Conservation (phyloP, 2,113 vertebrate species). For the Stegostoma tigrinum region DNA sequence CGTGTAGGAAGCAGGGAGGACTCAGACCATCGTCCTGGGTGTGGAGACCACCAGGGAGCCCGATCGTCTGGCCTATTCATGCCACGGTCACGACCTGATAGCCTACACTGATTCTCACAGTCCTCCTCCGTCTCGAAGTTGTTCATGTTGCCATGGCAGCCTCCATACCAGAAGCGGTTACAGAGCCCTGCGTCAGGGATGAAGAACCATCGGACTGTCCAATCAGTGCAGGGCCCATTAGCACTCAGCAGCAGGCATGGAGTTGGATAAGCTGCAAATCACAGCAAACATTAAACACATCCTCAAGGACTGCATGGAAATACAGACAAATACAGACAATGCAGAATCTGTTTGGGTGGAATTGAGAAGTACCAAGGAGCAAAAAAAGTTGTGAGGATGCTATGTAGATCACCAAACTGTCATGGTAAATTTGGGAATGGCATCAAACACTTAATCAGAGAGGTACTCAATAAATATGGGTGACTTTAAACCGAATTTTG, state of each 20-base stretch:
- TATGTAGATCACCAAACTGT: no score
- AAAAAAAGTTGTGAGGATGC: no score
- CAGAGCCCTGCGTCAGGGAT: constrained; percentile 68
- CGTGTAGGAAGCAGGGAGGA: not conserved
- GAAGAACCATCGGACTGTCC: constrained; percentile 77
- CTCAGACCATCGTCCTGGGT: no score
- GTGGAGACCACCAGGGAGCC: not conserved
- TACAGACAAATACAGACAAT: no score
- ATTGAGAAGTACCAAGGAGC: no score
- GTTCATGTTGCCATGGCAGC: constrained; percentile 86
- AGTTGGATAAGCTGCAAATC: constrained; percentile 59
- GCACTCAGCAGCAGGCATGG: constrained; percentile 77
- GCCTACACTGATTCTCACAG: constrained; percentile 65
- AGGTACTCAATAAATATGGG: no score
- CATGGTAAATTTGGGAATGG: no score
- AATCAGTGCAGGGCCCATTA: constrained; percentile 70
- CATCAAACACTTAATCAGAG: no score
- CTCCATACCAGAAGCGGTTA: constrained; percentile 86
- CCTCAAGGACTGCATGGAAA: not conserved
- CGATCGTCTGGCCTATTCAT: not conserved
- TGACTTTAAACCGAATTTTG: no score
- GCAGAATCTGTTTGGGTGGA: no score
- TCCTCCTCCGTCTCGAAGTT: constrained; percentile 73
- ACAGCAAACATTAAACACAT: not conserved
- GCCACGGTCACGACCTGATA: not conserved